phyloP scores from a whole-genome alignment of 2,113 vertebrate species.

The Tragelaphus imberbis region DNA sequence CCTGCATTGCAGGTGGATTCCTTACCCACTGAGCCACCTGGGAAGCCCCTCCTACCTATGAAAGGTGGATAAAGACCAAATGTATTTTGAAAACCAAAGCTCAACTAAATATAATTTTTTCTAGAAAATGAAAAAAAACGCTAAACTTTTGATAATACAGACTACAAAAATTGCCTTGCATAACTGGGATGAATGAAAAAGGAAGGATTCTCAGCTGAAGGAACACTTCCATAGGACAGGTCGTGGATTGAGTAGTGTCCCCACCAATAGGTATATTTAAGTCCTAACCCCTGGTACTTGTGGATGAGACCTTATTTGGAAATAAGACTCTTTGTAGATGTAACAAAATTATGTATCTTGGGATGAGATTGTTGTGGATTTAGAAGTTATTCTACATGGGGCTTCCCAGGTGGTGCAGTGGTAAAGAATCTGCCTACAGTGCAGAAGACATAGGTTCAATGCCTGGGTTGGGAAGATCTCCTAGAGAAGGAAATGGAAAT shows the following conservation, averaged over 20 bases:
- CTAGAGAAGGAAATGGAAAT: neutral
- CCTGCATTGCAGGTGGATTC: neutral
- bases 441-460: neutral
- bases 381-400: neutral
- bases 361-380: neutral
- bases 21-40: neutral
- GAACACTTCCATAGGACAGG: neutral
- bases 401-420: neutral
- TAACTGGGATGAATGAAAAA: neutral
- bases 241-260: neutral
- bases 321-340: neutral
- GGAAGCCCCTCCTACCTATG: neutral
- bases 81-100: neutral
- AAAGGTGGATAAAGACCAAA: neutral
- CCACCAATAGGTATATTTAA: neutral
- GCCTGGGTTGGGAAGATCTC: neutral
- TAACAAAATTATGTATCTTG: neutral
- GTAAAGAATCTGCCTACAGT: neutral
- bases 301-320: neutral
- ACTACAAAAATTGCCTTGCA: neutral
- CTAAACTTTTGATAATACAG: neutral
- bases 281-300: neutral
- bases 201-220: neutral
- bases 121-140: neutral
- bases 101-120: neutral